Evolutionary conservation across 1,140 invertebrate genomes (phyloP).

Genomic region (Rhyzopertha dominica): DNA sequence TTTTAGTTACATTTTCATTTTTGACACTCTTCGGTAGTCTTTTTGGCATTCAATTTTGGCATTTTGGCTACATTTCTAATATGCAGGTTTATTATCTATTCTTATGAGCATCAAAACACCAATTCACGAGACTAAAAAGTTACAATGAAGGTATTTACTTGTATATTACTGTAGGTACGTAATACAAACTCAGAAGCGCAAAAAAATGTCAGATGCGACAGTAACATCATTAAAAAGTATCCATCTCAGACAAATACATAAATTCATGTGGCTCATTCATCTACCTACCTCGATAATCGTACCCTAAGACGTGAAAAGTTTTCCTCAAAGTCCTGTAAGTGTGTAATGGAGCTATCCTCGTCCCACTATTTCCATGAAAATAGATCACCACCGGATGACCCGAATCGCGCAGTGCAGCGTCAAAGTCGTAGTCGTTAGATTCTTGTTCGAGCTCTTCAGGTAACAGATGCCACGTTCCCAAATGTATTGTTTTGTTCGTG

Average conservation of each 20-base stretch:
- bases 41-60: no score
- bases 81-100: no score
- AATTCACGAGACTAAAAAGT: background rate
- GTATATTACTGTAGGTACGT: background rate
- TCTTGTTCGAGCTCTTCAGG: slow-evolving; percentile 25
- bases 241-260: slow-evolving; percentile 5
- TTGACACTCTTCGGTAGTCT: no score
- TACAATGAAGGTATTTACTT: background rate
- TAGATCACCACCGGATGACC: slow-evolving; percentile 27
- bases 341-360: slow-evolving; percentile 20
- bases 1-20: no score
- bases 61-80: no score
- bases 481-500: slow-evolving; percentile 18
- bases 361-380: slow-evolving; percentile 36
- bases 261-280: background rate
- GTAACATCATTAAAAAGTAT: background rate
- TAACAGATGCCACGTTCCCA: slow-evolving; percentile 37
- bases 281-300: slow-evolving; percentile 80
- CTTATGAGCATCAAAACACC: no score
- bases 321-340: slow-evolving; percentile 30
- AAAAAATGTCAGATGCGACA: background rate
- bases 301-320: slow-evolving; percentile 70
- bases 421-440: slow-evolving; percentile 16
- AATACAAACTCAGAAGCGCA: background rate
- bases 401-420: slow-evolving; percentile 15